Base-by-base conservation (phyloP, 2,888 invertebrate genomes). In the Drosophila bunnanda region DNA sequence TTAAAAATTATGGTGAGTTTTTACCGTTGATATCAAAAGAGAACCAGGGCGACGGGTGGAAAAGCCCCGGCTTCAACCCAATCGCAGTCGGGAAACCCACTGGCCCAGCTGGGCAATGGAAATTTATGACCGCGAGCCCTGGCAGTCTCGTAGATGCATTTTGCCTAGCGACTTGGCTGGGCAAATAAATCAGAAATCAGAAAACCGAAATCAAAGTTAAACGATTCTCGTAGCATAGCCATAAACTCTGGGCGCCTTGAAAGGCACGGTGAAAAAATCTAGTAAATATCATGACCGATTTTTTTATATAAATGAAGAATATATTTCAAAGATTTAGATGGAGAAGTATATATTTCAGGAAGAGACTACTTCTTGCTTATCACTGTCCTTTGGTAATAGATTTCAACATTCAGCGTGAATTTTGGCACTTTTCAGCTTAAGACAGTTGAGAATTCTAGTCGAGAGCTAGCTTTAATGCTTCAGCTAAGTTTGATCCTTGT, bases 1-100 rank as follows among this genome's bases (percentile, higher is more conserved):
- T 83, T 83, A 82, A 88, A 86, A 88, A 83, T 79, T 78, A 88
- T 83, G 79, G 48, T 77, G 69, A 86, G 83, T 82, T 86, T 83
- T 88, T 88, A 82, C 78, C 73, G 83, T 73, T 88, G 61, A 80
- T 75, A 70, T 69, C 61, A 76, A 50, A 72, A 36, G 43, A 12
- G 28, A 15, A 25, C 12, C 22, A 30, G 20, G 43, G 41, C 41
- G 70, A 20, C 46, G n/a, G 50, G 48, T 25, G 69, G 38, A 62
- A 58, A 43, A 55, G n/a, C 17, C 48, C 32, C 39, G 28, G 13
- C 30, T 30, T 30, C 9, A 30, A 30, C 30, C 30, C 22, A 38
- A 52, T 41, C 13, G 41, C 39, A 43, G 46, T 30, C 46, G 17
- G 48, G 5, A 44, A 60, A 43, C 58, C 59, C 59, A 58, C 41